Conservation (phyloP, 2,113 vertebrate genomes). For the Pteropus alecto region DNA sequence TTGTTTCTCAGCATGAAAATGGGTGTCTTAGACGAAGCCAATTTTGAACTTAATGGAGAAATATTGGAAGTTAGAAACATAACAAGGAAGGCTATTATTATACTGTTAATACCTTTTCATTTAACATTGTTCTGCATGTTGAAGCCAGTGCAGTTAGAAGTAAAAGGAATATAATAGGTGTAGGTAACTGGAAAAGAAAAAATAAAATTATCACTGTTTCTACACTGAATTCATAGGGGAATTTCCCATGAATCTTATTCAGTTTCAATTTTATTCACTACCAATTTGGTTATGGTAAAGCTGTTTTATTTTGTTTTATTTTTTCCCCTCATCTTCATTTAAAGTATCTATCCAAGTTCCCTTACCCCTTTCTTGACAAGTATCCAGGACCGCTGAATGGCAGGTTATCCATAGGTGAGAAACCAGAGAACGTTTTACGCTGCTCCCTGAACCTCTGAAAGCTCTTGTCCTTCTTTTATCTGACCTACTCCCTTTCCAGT, state of each 20-base stretch:
- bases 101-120: neutral
- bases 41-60: neutral
- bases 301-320: neutral
- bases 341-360: neutral
- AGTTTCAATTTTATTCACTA: neutral
- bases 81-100: neutral
- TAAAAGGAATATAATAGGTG: neutral
- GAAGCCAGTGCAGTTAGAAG: neutral
- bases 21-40: neutral
- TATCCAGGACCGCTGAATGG: neutral
- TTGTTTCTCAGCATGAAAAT: neutral
- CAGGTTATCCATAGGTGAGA: neutral
- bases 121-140: neutral
- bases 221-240: neutral
- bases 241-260: neutral
- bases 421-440: neutral
- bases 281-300: neutral
- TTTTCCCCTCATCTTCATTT: neutral
- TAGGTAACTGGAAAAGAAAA: neutral
- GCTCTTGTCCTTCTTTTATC: neutral
- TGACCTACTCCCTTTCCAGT: neutral
- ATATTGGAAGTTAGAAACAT: neutral
- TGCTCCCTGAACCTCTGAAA: neutral
- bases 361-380: neutral
- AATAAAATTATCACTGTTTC: neutral